Conservation (phyloP, 2,113 vertebrate species). For the Porphyrio hochstetteri region DNA sequence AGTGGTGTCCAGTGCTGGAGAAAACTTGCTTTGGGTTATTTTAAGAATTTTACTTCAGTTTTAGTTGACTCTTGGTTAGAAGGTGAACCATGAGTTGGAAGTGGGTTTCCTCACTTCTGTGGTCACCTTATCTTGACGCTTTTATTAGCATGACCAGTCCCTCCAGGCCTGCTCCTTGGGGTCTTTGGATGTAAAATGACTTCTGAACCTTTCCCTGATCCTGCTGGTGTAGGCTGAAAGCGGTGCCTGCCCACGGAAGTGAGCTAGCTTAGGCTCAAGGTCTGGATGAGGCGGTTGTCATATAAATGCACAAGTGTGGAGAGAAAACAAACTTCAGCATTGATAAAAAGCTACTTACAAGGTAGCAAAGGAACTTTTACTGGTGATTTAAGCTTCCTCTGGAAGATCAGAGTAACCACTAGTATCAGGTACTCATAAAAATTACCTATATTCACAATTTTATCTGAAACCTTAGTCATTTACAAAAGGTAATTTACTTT, state of each 20-base stretch:
- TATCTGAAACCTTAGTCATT: not conserved
- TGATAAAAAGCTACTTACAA: not conserved
- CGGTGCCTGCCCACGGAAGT: not conserved
- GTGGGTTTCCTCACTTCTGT: not conserved
- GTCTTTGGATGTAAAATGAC: not conserved
- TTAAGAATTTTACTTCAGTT: not conserved
- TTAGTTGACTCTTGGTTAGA: not conserved
- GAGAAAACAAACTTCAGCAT: not conserved
- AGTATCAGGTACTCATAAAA: not conserved
- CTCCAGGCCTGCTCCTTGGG: not conserved
- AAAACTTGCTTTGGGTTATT: not conserved
- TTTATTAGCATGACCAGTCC: not conserved
- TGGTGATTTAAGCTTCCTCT: not conserved
- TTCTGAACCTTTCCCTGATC: not conserved
- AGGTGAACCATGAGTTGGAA: not conserved
- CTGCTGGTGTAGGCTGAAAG: not conserved
- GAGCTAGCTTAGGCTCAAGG: not conserved
- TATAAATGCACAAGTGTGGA: not conserved
- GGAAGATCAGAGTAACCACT: not conserved
- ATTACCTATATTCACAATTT: rapidly evolving
- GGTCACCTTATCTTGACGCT: not conserved
- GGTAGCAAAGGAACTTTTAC: not conserved
- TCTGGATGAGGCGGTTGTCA: not conserved
- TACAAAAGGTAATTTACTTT: not conserved
- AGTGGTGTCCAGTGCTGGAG: not conserved